Evolutionary conservation across 2,113 vertebrate genomes (phyloP), one percentile per base, ranked within the genome.

Genomic region (Mionectes macconnelli): DNA sequence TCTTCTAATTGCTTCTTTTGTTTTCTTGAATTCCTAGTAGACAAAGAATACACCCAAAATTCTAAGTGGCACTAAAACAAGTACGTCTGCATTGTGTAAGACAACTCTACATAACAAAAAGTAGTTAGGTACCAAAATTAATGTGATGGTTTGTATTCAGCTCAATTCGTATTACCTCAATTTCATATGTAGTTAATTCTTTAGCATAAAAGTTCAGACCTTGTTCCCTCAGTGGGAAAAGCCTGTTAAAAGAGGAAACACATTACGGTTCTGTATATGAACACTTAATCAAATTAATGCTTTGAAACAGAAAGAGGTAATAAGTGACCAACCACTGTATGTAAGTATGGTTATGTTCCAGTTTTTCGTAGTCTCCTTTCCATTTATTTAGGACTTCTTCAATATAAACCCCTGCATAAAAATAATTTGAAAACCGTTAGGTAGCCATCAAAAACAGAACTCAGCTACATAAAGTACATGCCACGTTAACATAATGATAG

Each of bases 191-290:
- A 98, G 99, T 99, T 98, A 99, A 98, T 98, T 99, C 99, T 96
- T 99, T 99, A 97, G 99, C 99, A 97, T 99, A 99, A 97, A 99
- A 99, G 98, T 99, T 99, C 93, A 99, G 98, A 96, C 99, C 99
- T 99, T 99, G 99, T 95, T 99, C 99, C 98, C 99, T 98, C 95
- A 99, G 97, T 64, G 99, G 99, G 63, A 99, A 99, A 96, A 99
- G 98, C 99, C 99, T 99, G 94, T 84, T 96, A 76, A 69, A 81
- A 97, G 74, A 96, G 94, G 53, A 85, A 89, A 56, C 11, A 3
- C n/a, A 47, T 92, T 90, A 94, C 9, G 9, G 60, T 52, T 79
- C 66, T 37, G n/a, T 78, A 53, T 49, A 82, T 39, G 44, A 89
- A 86, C 30, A 93, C 49, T 91, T 70, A 83, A 87, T 63, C 24